Evolutionary conservation across 2,888 invertebrate genomes (phyloP), one percentile per base, ranked within the genome.

Genomic region (Chloroclysta siterata): DNA sequence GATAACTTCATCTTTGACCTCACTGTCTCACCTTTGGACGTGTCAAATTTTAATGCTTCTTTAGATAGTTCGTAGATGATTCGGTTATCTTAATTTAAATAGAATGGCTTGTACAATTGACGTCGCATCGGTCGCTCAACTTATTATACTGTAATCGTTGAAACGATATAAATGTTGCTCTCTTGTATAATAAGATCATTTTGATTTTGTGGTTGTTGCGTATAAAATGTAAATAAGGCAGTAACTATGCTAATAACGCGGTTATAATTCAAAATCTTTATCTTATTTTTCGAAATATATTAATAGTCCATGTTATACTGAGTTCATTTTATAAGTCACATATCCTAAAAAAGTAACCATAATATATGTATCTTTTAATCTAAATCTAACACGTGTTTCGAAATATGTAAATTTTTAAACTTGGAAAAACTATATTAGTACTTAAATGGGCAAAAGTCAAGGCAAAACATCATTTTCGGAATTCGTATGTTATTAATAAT

Each of bases 11-110:
- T 22, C 11, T 51, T 33, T 51, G 50, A 33, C 50, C 15, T 33
- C 33, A 33, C 3, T 13, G 22, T 41, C 6, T 11, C 13, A 53
- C 17, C 33, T 39, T 52, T 36, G 52, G 22, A 22, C 22, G 8
- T 36, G 39, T 39, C 39, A 39, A n/a, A 52, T 17, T 11, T 36
- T 39, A 39, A 52, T 22, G 7, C 13, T 33, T 33, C 15, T 1
- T n/a, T 13, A 53, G 41, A 39, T 53, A 50, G 29, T 29, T 50
- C 13, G n/a, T n/a, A n/a, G n/a, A n/a, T 41, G 36, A 33, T 52
- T 41, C 41, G 51, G 15, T 36, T 39, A 41, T 53, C 53, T 53
- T 53, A 53, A 53, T 53, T 53, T 39, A 53, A 53, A 53, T 53
- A n/a, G 41, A 53, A 53, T 53, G 0, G 41, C 53, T 22, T 41